Conservation (phyloP, 2,797 vertebrate species). For the Tadarida brasiliensis region DNA sequence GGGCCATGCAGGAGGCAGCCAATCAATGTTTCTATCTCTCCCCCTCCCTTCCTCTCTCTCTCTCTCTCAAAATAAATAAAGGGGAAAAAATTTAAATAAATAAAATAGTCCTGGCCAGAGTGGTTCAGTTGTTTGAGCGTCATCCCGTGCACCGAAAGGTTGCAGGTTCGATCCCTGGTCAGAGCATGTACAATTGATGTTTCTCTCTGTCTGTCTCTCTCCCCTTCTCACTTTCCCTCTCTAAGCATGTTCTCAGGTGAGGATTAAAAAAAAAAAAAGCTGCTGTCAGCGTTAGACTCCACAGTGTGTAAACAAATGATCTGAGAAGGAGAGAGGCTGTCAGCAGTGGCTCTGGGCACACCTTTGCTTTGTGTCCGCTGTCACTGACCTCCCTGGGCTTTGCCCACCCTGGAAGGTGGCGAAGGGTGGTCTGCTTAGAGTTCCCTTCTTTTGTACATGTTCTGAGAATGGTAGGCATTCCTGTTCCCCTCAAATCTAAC, state of each 20-base stretch:
- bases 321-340: background rate
- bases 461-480: background rate
- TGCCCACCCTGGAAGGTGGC: background rate
- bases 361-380: rapidly evolving
- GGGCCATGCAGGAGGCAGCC: too few species aligned
- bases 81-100: too few species aligned
- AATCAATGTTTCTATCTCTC: too few species aligned
- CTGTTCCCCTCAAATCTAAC: background rate
- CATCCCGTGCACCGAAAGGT: too few species aligned
- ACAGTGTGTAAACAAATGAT: rapidly evolving
- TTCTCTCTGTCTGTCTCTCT: too few species aligned
- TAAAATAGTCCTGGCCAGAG: too few species aligned
- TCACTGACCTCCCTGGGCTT: background rate
- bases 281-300: background rate
- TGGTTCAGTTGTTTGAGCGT: too few species aligned
- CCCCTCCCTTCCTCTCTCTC: too few species aligned
- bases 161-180: too few species aligned
- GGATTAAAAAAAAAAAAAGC: background rate
- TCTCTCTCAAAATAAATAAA: too few species aligned
- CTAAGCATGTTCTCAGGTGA: background rate
- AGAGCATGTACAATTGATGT: too few species aligned
- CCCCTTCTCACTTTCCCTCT: too few species aligned
- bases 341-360: background rate
- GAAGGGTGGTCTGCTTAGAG: background rate
- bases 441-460: background rate